Evolutionary conservation across 2,888 invertebrate genomes (phyloP).

Genomic region (Macropis europaea): DNA sequence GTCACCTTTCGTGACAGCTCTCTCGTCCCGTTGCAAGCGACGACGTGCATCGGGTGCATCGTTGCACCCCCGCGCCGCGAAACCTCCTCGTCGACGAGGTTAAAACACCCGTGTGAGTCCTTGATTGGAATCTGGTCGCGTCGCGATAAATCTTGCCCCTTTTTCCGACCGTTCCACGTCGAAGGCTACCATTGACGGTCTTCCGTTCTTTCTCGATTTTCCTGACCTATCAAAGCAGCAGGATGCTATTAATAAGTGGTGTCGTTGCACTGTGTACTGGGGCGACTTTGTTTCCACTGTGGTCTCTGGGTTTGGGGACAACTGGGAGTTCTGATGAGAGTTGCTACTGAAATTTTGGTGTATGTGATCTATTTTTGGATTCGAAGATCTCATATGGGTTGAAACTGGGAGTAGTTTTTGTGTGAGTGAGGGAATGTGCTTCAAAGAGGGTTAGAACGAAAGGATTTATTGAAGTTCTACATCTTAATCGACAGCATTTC

Average conservation of each 20-base stretch:
- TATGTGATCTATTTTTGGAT: no score
- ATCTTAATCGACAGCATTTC: no score
- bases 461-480: no score
- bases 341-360: no score
- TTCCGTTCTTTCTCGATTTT: neutral
- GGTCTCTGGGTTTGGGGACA: neutral
- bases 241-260: conserved; percentile 37
- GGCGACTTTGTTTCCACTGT: neutral
- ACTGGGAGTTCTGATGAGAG: neutral
- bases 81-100: neutral
- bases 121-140: neutral
- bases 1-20: conserved; percentile 19
- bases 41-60: neutral
- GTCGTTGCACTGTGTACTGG: conserved; percentile 31
- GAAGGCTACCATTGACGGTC: neutral
- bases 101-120: neutral
- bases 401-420: no score
- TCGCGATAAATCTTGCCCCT: conserved; percentile 3
- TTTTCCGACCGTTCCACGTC: neutral
- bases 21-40: neutral
- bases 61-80: no score
- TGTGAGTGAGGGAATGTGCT: no score
- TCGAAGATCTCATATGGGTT: no score
- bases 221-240: conserved; percentile 4
- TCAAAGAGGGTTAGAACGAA: no score